phyloP scores from a whole-genome alignment of 2,113 vertebrate species.

The Podarcis muralis region DNA sequence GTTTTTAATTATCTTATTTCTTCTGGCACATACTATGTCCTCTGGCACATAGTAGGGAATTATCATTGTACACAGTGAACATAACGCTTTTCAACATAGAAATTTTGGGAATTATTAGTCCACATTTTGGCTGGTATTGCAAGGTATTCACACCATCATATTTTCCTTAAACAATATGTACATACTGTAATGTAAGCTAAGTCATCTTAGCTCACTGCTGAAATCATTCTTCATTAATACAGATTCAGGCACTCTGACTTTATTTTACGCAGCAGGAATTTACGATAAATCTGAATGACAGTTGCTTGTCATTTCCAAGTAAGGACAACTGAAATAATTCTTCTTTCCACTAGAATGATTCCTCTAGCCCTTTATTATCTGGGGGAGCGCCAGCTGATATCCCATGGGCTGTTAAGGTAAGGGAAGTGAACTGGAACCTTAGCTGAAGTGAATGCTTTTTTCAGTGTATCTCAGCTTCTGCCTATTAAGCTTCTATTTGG shows the following conservation, averaged over 20 bases:
- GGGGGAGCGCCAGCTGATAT: conserved; percentile 78
- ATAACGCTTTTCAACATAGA: too few relatives aligned
- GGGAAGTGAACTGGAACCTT: conserved; percentile 10
- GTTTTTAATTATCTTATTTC: neutral
- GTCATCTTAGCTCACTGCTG: too few relatives aligned
- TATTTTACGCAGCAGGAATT: neutral
- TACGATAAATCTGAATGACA: neutral
- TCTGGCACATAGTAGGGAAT: neutral
- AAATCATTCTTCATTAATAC: neutral
- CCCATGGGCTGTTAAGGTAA: conserved; percentile 95
- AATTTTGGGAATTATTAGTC: neutral
- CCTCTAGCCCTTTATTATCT: conserved; percentile 84
- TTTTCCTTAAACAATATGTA: neutral
- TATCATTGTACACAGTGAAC: neutral
- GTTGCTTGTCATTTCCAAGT: neutral
- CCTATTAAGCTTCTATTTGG: neutral
- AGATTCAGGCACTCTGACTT: neutral
- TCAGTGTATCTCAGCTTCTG: neutral
- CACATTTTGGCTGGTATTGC: neutral
- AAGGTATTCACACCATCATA: neutral
- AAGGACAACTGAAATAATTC: neutral
- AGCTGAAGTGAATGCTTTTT: neutral
- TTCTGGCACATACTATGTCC: neutral
- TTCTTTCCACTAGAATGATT: conserved; percentile 81
- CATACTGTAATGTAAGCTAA: too few relatives aligned